Evolutionary conservation across 2,113 vertebrate genomes (phyloP), one percentile per base, ranked within the genome.

Genomic region (Rostratula benghalensis): DNA sequence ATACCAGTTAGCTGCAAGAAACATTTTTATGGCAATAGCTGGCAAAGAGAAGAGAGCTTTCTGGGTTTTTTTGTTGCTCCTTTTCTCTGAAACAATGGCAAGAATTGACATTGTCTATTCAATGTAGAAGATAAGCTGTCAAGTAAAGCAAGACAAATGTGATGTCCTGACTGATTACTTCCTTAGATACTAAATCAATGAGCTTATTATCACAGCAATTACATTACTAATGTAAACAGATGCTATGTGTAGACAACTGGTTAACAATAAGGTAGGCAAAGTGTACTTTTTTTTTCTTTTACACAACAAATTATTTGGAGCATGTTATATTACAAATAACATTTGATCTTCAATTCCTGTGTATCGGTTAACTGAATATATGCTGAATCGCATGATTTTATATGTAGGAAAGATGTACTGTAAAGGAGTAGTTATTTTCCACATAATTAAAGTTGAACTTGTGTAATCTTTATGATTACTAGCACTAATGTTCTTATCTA

Each of bases 171-270:
- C 98, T 98, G 98, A 98, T 98, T 98, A 98, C 98, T 99, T 98
- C 98, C 98, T 99, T 97, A 98, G 98, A 98, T 98, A 98, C 98
- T 97, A 97, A 98, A 99, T 98, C 99, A 99, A 98, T 98, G 98
- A 98, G 97, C 98, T 98, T 98, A 99, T 99, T 99, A 99, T 99
- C 98, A 98, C 98, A 95, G 97, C 98, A 99, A 99, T 99, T 99
- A 98, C 98, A 98, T 97, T 98, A 98, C 98, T 98, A 98, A 98
- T 98, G 98, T 98, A 99, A 99, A 98, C 98, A 99, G 98, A 99
- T 99, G 98, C 97, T 98, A 89, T 81, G 95, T 96, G 97, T 95
- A 98, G 98, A 98, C 98, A 98, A 98, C 93, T 98, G 97, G 96
- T 97, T 98, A 98, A 98, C 98, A 98, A 98, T 91, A 93, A 95